Evolutionary conservation across 2,797 vertebrate species (phyloP).

Genomic region (Buphagus erythrorhynchus): DNA sequence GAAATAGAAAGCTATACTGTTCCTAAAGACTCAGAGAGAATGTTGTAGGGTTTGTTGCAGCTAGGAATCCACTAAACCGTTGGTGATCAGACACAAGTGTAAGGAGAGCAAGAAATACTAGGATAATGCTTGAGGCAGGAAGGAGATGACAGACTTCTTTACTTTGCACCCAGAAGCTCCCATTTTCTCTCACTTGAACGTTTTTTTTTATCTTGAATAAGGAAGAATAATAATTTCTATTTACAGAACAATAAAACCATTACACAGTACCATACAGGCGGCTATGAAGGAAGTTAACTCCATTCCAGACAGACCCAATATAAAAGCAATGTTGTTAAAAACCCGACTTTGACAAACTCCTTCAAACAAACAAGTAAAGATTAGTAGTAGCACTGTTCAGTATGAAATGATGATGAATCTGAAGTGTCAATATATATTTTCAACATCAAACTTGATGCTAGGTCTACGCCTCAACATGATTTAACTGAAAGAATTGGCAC

Average conservation of each 20-base stretch:
- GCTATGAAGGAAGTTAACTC: not conserved
- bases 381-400: not conserved
- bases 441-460: not conserved
- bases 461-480: not conserved
- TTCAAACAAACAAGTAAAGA: not conserved
- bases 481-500: not conserved
- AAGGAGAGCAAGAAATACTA: not conserved
- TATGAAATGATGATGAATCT: not conserved
- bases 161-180: rapidly evolving
- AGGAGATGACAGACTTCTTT: not conserved
- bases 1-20: not conserved
- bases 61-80: not conserved
- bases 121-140: not conserved
- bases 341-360: not conserved
- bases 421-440: not conserved
- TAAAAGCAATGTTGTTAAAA: not conserved
- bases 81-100: not conserved
- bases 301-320: not conserved
- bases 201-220: not conserved
- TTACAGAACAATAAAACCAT: not conserved
- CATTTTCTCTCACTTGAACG: not conserved
- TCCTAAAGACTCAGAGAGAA: not conserved
- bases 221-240: not conserved
- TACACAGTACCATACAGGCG: rapidly evolving
- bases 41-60: not conserved